Evolutionary conservation across 2,113 vertebrate species (phyloP).

Genomic region (Podiceps cristatus): DNA sequence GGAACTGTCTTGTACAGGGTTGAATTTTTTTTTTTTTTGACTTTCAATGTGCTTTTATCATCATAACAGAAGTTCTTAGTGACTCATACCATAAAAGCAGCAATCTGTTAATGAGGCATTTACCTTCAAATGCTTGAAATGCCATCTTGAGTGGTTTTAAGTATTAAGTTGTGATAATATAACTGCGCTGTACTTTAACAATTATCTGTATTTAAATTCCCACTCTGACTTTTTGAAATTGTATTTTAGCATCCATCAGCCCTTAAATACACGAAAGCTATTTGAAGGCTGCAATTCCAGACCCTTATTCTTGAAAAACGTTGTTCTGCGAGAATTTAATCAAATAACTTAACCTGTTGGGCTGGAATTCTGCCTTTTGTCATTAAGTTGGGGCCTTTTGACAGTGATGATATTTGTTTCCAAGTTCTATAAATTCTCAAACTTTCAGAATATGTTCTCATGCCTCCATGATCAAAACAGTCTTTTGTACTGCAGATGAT

Average conservation of each 20-base stretch:
- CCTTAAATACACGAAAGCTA: not conserved
- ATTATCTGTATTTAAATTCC: conserved; percentile 44
- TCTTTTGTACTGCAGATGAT: not conserved
- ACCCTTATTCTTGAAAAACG: not conserved
- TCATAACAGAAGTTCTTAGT: conserved; percentile 21
- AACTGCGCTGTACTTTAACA: not conserved
- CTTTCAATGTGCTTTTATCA: conserved; percentile 4
- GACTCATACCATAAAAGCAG: conserved; percentile 53
- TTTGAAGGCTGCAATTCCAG: not conserved
- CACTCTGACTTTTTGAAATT: not conserved
- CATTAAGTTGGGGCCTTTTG: not conserved
- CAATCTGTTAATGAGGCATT: conserved; percentile 63
- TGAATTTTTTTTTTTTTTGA: not conserved
- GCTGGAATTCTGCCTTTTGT: not conserved
- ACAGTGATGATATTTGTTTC: not conserved
- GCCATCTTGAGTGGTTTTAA: conserved; percentile 34
- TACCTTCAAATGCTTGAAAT: conserved; percentile 39
- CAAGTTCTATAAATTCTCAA: not conserved
- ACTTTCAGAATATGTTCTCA: not conserved
- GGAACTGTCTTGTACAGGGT: not conserved
- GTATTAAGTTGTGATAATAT: conserved; percentile 28
- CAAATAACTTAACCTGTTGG: not conserved
- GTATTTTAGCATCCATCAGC: not conserved
- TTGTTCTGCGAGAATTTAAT: not conserved
- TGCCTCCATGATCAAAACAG: not conserved